Base-by-base conservation (phyloP, 2,113 vertebrate genomes). In the Phrynocephalus versicolor region DNA sequence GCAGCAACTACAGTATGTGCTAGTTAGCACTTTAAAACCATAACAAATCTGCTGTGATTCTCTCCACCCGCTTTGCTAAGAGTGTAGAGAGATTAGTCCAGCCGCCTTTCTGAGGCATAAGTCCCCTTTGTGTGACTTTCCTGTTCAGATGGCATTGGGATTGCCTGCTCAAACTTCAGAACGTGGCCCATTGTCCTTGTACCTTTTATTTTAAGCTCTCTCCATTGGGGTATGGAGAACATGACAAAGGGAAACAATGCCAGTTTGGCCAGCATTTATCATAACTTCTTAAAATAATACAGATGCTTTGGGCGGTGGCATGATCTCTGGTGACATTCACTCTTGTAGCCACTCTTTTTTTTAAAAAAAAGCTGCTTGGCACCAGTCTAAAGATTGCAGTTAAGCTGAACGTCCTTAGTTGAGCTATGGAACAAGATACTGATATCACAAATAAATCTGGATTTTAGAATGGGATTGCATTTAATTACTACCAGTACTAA, bases 251-350 rank as follows among this genome's bases (percentile, higher is more conserved):
- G 93, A 90, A 94, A 93, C 93, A 94, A 84, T 95, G 92, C 87
- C 55, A 84, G 83, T 88, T 90, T 95, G 93, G 89, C 91, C 60
- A 71, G 81, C 77, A 86, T 87, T 94, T 95, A 96, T 97, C 93
- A 91, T 92, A 80, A 33, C 79, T 93, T 94, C 95, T 95, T 94
- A 95, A 95, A 96, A 95, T 96, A 97, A 93, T 91, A 81, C 69
- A 90, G 86, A 92, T 94, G 85, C 39, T 85, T 94, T 92, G 81
- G 90, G 89, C 33, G 58, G 84, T 85, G 64, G 45, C 85, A 19
- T 95, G 95, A 93, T 95, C 92, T 93, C 84, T 57, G 86, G 84
- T 92, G 93, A 87, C 86, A 91, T 93, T 94, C 91, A 91, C 76
- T 90, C 93, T 88, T 60, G 0, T 80, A 94, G 94, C 86, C 85